These are phyloP conservation scores for Lasioglossum baleicum DNA, from an alignment of 1,140 invertebrate species.

Conservation along the genomic window DNA sequence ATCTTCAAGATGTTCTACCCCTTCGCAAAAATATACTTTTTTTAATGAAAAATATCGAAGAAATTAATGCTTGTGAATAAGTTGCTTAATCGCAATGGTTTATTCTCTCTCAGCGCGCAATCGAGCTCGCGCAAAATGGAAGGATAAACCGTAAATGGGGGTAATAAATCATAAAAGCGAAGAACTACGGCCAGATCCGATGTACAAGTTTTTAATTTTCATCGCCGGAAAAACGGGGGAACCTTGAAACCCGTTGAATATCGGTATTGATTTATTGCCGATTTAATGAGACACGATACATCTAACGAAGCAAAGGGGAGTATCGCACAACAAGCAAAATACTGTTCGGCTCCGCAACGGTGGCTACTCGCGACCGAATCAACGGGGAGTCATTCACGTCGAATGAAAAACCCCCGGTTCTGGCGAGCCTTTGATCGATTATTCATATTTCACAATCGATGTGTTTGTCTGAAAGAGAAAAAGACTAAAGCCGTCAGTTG, in stretches of 20 bases:
- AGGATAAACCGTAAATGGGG: neutral
- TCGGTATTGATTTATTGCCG: conserved; percentile 2
- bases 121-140: neutral
- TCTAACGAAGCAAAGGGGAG: neutral
- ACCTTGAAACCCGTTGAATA: neutral
- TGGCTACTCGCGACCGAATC: conserved; percentile 12
- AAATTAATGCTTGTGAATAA: no score
- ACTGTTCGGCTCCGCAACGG: neutral
- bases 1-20: no score
- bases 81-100: no score
- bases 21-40: no score
- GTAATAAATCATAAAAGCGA: conserved; percentile 6
- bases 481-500: conserved; percentile 6
- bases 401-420: conserved; percentile 38
- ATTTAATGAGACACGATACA: conserved; percentile 11
- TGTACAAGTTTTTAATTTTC: conserved; percentile 15
- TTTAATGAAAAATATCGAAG: no score
- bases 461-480: conserved; percentile 26
- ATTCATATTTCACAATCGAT: conserved; percentile 56
- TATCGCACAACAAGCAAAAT: neutral
- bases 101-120: neutral
- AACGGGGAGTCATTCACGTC: conserved; percentile 23
- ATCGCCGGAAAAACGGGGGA: neutral
- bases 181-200: neutral
- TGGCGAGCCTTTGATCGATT: conserved; percentile 50